Base-by-base conservation (phyloP, 2,888 invertebrate species). In the Eulithis testata region DNA sequence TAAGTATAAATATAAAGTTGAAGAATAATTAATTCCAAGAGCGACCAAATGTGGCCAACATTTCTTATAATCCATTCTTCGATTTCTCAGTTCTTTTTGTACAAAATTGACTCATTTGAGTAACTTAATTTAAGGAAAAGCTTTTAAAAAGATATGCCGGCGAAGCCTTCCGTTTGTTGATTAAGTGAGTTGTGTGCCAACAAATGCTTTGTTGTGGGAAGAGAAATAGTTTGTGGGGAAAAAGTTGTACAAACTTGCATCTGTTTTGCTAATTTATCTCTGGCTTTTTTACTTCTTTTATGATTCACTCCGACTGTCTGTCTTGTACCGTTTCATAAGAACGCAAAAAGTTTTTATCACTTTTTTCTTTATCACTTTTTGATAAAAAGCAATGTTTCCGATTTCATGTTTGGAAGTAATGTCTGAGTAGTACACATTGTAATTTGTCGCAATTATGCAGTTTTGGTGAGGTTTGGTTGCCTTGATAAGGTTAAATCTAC, bases 41-140 rank as follows among this genome's bases (percentile, higher is more conserved):
- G 91, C 88, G 89, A 87, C 85, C 81, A 82, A 79, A 91, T 91
- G 92, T 92, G 92, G 87, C 85, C 81, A 65, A 91, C 85, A 85
- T 91, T 74, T 76, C 73, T 67, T 79, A 85, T 76, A 69, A 76
- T 50, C 84, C 89, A 90, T 91, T 92, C 90, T 91, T 90, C 87
- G 83, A 83, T 82, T 83, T 80, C 75, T 56, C 65, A 84, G 78
- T 81, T 80, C 83, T 86, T 87, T 84, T 81, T 83, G 77, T 83
- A 83, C 76, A 86, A 83, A 89, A 90, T 88, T 90, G 86, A 88
- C 85, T 91, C 91, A 88, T 90, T 90, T 87, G 84, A 88, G 85
- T 89, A 87, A 87, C 78, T 88, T 86, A 88, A 90, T 89, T 89
- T 81, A 77, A 79, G 82, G 77, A 74, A 73, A 74, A 73, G 77